phyloP scores from a whole-genome alignment of 2,888 invertebrate genomes.

The Piscicola geometra region DNA sequence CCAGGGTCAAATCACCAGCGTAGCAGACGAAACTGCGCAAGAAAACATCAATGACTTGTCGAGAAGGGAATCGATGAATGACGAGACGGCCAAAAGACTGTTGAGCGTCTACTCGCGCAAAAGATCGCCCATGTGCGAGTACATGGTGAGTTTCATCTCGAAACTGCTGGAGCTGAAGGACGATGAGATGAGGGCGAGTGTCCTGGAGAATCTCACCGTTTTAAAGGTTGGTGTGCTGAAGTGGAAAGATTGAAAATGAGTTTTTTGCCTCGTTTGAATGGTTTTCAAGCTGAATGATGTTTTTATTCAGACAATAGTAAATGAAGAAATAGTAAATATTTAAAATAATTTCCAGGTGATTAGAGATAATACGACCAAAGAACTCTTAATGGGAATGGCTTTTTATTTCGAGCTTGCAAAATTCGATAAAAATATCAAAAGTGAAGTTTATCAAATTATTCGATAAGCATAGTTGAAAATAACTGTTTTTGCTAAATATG shows the following conservation, averaged over 20 bases:
- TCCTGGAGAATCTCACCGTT: conserved; percentile 98
- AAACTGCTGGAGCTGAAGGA: conserved; percentile 96
- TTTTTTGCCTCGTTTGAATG: too few species aligned
- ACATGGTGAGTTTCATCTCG: conserved; percentile 99
- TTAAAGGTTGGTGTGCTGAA: conserved; percentile 73
- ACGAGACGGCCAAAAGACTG: too few species aligned
- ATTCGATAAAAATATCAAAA: background rate
- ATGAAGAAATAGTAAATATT: background rate
- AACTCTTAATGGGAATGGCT: conserved; percentile 16
- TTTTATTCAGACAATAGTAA: background rate
- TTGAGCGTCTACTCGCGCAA: too few species aligned
- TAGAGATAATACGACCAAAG: conserved; percentile 17
- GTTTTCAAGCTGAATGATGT: too few species aligned
- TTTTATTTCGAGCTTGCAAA: conserved; percentile 19
- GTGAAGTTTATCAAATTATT: background rate
- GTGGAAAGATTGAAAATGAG: too few species aligned
- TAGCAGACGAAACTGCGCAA: too few species aligned
- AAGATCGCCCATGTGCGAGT: conserved; percentile 99
- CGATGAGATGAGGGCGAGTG: conserved; percentile 99
- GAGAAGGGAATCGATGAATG: too few species aligned
- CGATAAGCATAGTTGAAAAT: too few species aligned
- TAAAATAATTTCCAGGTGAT: conserved; percentile 17
- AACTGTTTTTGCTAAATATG: too few species aligned
- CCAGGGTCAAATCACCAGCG: too few species aligned
- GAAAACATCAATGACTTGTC: too few species aligned